phyloP scores from a whole-genome alignment of 2,113 vertebrate genomes.

The Casuarius casuarius region DNA sequence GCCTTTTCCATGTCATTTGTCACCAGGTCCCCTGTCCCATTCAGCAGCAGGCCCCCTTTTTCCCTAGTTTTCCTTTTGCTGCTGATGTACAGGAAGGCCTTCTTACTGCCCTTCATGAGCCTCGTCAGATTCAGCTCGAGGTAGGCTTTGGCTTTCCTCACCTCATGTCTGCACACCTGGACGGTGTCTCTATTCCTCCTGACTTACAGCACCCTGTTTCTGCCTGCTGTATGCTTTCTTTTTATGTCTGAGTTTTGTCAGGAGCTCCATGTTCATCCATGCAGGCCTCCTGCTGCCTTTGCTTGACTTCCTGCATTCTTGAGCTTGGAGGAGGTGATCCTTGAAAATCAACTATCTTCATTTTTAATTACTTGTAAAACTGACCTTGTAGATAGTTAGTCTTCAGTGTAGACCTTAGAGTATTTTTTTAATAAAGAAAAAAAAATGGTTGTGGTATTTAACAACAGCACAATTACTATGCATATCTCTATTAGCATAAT shows the following conservation, averaged over 20 bases:
- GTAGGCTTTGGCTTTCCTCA: neutral
- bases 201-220: neutral
- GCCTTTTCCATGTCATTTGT: too few species aligned
- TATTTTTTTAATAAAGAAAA: neutral
- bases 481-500: neutral
- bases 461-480: neutral
- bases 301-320: neutral
- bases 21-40: too few species aligned
- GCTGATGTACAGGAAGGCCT: neutral
- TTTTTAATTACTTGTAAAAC: neutral
- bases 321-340: neutral
- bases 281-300: neutral
- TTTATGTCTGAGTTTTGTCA: neutral
- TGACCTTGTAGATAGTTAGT: neutral
- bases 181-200: neutral
- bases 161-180: rapidly evolving
- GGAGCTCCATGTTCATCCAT: neutral
- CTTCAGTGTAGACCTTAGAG: neutral
- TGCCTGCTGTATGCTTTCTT: neutral
- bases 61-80: neutral
- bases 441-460: neutral
- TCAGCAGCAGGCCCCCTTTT: neutral
- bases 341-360: neutral
- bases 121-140: neutral
- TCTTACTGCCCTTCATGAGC: neutral